A percentile compares a stretch with the other conserved stretches of the same genome.
These are phyloP conservation scores for Parelbella ahira DNA, from an alignment of 2,888 invertebrate species.

Conservation along the genomic window DNA sequence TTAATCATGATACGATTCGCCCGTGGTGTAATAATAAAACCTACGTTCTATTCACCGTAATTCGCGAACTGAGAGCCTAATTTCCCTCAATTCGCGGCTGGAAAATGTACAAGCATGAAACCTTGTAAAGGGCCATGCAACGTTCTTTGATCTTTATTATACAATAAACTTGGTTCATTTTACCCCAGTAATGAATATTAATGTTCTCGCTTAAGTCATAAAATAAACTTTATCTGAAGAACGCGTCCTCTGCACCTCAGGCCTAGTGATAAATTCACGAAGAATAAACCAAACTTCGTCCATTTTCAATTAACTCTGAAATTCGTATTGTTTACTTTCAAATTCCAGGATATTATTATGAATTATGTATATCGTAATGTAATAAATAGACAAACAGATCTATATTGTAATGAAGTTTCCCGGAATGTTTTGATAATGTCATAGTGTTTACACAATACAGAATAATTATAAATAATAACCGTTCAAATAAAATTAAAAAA, in stretches of 20 bases:
- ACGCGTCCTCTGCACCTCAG: conserved; percentile 58
- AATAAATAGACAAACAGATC: conserved; percentile 3
- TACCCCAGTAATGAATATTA: conserved; percentile 75
- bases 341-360: conserved; percentile 56
- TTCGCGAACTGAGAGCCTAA: too few relatives aligned
- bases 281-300: conserved; percentile 67
- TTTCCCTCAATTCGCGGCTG: conserved; percentile 2
- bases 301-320: conserved; percentile 71
- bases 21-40: too few relatives aligned
- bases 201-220: conserved; percentile 75
- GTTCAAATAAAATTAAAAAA: too few relatives aligned
- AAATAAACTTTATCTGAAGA: conserved; percentile 76
- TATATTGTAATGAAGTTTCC: conserved; percentile 1
- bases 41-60: too few relatives aligned
- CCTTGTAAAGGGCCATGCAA: conserved; percentile 26
- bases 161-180: conserved; percentile 77
- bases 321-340: conserved; percentile 59
- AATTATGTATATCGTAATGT: conserved; percentile 48
- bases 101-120: conserved; percentile 9
- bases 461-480: too few relatives aligned
- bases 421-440: too few relatives aligned
- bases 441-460: too few relatives aligned
- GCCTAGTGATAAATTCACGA: conserved; percentile 67
- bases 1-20: too few relatives aligned
- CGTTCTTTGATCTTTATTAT: conserved; percentile 70